Percentiles rank a stretch among this genome's conserved stretches.
These are phyloP conservation scores for Tyrannus savana DNA, from an alignment of 2,113 vertebrate species.

Conservation along the genomic window DNA sequence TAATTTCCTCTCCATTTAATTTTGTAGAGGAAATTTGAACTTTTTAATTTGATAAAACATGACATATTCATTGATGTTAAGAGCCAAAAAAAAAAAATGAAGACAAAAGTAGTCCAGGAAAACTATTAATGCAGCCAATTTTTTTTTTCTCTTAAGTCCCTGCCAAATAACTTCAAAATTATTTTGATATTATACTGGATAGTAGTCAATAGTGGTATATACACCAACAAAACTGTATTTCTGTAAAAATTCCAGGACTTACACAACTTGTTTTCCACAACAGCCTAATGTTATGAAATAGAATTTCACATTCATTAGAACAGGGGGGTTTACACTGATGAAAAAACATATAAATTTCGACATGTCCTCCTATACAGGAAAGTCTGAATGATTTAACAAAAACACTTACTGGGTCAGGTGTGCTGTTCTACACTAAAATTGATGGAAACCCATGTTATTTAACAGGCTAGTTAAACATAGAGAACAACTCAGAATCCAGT, in stretches of 20 bases:
- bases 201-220: not conserved
- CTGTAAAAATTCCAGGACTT: not conserved
- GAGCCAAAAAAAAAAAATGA: not conserved
- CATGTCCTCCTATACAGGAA: slow-evolving; percentile 1
- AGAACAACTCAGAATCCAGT: slow-evolving; percentile 51
- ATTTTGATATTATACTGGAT: not conserved
- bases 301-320: slow-evolving; percentile 22
- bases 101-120: not conserved
- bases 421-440: slow-evolving; percentile 53
- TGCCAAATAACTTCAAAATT: not conserved
- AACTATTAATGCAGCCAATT: not conserved
- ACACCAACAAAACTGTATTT: slow-evolving; percentile 20
- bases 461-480: slow-evolving; percentile 26
- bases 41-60: not conserved
- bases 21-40: not conserved
- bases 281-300: slow-evolving; percentile 10
- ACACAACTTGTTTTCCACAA: not conserved
- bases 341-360: slow-evolving; percentile 36
- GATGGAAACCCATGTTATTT: slow-evolving; percentile 14
- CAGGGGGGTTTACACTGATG: not conserved
- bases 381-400: slow-evolving; percentile 52
- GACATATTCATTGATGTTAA: not conserved
- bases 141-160: not conserved
- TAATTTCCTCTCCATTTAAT: not conserved
- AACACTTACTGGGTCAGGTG: slow-evolving; percentile 9